A percentile compares a stretch with the other conserved stretches of the same genome.
phyloP scores from a whole-genome alignment of 1,140 invertebrate genomes.

The Plectrocnemia conspersa region DNA sequence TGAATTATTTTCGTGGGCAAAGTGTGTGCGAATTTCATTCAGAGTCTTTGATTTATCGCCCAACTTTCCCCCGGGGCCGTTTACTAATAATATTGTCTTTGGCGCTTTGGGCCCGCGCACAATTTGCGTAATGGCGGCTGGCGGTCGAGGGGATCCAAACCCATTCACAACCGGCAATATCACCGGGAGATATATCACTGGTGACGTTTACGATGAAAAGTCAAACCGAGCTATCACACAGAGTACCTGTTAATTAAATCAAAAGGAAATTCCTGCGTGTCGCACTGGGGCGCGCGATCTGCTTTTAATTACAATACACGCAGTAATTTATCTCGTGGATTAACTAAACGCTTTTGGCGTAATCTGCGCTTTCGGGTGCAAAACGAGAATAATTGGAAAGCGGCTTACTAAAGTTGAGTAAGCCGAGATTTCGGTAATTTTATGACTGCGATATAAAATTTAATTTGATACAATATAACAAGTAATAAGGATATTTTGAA shows the following conservation, averaged over 20 bases:
- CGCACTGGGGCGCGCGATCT: neutral
- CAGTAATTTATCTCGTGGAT: no score
- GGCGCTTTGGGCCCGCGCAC: neutral
- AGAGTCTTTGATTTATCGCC: conserved; percentile 32
- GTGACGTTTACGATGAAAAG: conserved; percentile 6
- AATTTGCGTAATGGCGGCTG: conserved; percentile 5
- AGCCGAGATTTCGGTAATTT: no score
- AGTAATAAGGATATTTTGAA: no score
- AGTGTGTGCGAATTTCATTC: conserved; percentile 31
- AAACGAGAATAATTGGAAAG: no score
- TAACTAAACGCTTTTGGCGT: neutral
- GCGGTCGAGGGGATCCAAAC: conserved; percentile 7
- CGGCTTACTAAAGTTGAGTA: no score
- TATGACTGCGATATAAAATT: no score
- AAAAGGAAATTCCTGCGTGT: neutral
- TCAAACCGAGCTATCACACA: conserved; percentile 2
- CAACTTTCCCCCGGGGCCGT: conserved; percentile 27
- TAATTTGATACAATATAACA: no score
- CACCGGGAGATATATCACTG: conserved; percentile 23
- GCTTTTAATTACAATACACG: no score
- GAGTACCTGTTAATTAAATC: conserved; percentile 6
- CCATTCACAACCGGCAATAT: conserved; percentile 22
- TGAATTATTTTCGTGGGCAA: conserved; percentile 29
- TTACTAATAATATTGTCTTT: conserved; percentile 35
- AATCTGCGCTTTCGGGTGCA: no score